Evolutionary conservation across 2,888 invertebrate species (phyloP).

Genomic region (Glyphotaelius pellucidus): DNA sequence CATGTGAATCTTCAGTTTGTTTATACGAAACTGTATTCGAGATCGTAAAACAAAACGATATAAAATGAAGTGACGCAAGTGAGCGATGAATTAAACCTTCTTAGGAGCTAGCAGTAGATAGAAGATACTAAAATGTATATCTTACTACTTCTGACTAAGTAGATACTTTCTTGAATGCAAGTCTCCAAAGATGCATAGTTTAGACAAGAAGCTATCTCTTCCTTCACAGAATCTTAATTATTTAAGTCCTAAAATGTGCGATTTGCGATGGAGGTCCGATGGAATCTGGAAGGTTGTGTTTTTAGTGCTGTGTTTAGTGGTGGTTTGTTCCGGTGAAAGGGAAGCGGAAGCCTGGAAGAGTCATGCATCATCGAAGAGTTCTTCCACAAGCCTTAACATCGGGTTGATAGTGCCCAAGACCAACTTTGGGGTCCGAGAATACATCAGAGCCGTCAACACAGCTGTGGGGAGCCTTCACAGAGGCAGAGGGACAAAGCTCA

Average conservation of each 20-base stretch:
- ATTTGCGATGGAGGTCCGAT: background rate
- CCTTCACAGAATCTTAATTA: constrained; percentile 10
- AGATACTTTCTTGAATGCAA: constrained; percentile 9
- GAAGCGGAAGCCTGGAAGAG: constrained; percentile 65
- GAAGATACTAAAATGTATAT: background rate
- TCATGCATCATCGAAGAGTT: constrained; percentile 48
- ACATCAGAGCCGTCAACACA: constrained; percentile 81
- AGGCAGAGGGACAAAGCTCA: constrained; percentile 77
- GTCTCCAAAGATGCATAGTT: background rate
- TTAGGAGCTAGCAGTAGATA: constrained; percentile 36
- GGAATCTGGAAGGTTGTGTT: constrained; percentile 13
- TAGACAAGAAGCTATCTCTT: background rate
- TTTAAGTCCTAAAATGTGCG: background rate
- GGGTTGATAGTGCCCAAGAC: constrained; percentile 81
- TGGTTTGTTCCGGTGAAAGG: constrained; percentile 32
- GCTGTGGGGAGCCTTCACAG: constrained; percentile 80
- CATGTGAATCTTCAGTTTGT: background rate
- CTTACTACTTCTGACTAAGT: constrained; percentile 8
- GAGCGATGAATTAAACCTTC: constrained; percentile 11
- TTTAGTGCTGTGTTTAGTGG: constrained; percentile 3
- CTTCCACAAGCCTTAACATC: constrained; percentile 72
- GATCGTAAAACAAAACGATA: background rate
- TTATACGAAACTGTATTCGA: background rate
- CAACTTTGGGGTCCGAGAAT: constrained; percentile 82
- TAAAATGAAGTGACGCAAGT: constrained; percentile 20